Base-by-base conservation (phyloP, 2,113 vertebrate genomes). In the Picathartes gymnocephalus region DNA sequence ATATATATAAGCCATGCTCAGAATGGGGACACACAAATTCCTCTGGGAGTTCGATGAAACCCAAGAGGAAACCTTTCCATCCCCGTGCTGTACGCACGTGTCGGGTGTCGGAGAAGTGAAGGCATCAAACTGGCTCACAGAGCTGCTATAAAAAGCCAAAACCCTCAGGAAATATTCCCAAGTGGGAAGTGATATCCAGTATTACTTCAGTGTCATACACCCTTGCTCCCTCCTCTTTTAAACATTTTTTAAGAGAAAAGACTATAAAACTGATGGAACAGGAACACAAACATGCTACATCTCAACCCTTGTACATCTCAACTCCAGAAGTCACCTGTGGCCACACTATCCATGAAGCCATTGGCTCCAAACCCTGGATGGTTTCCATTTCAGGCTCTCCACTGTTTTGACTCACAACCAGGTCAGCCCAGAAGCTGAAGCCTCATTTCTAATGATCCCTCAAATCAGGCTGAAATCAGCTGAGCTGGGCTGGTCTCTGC, bases 11-110 rank as follows among this genome's bases (percentile, higher is more conserved):
- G n/a, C 16, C 19, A 35, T 21, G 7, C 9, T 81, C 21, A 68
- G 25, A 80, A 76, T 3, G 10, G 15, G 7, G 62, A 72, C 58
- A 53, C 60, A 72, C 17, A 54, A 30, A 64, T 58, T 81, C 39
- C 47, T 24, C 37, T n/a, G n/a, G 48, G 39, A 72, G 44, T 48
- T 62, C 1, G 0, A 20, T 4, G 10, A 76, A 93, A 86, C 14
- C n/a, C 30, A 51, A 56, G 57, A 37, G 42, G 16, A 73, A 90
- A n/a, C 5, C 35, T 81, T 72, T 68, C 48, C 25, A 40, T 21
- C 44, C 48, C 44, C 39, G 22, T 6, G 2, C 39, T 60, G 7
- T 30, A 39, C 0, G 3, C 42, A 37, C 0, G 0, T 37, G 23
- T 31, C 1, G 0, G 20, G 12, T 64, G 30, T 54, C 30, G 45